Conservation (phyloP, 2,797 vertebrate genomes). For the Myotis pilosus region DNA sequence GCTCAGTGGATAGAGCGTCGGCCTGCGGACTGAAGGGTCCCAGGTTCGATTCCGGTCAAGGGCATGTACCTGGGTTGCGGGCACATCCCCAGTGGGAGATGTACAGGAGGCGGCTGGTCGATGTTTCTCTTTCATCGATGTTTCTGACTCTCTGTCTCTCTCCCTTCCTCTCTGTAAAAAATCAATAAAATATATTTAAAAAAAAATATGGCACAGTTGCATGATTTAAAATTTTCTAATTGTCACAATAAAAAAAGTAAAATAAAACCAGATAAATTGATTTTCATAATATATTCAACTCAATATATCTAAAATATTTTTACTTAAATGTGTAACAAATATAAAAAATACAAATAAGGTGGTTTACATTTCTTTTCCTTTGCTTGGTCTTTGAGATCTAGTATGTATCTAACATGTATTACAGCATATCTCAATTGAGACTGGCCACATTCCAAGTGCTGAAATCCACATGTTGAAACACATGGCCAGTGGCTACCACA, state of each 20-base stretch:
- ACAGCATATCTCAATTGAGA: background rate
- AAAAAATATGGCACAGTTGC: background rate
- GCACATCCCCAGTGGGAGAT: no score
- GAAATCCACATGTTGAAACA: background rate
- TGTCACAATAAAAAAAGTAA: background rate
- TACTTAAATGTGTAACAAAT: background rate
- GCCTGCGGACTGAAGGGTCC: no score
- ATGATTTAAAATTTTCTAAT: background rate
- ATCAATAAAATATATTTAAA: no score
- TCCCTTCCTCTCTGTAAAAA: no score
- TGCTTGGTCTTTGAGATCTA: background rate
- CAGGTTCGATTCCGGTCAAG: no score
- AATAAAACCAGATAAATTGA: background rate
- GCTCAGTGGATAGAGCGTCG: no score
- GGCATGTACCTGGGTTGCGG: no score
- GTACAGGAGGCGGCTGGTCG: no score
- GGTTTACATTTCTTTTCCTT: background rate
- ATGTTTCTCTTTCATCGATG: no score
- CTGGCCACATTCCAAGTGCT: background rate
- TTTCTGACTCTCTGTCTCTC: no score
- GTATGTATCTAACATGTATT: background rate
- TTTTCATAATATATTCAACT: background rate
- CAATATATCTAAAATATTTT: background rate
- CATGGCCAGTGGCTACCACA: background rate
- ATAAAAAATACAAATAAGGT: background rate